Conservation (phyloP, 2,888 invertebrate genomes). For the Lasius fuliginosus region DNA sequence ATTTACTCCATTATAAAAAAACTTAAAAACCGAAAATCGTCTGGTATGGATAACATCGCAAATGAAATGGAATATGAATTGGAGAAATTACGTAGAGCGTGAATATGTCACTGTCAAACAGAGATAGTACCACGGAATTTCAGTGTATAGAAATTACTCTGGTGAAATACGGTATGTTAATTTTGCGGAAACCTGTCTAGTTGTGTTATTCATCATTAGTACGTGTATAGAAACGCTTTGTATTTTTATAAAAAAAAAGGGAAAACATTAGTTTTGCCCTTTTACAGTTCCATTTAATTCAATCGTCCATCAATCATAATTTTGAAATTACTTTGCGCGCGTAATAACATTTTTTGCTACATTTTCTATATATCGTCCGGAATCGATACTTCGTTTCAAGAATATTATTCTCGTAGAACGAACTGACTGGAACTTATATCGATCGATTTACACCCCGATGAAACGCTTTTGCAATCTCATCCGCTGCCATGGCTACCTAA, state of each 20-base stretch:
- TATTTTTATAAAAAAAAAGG: background rate
- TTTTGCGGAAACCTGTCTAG: conserved; percentile 11
- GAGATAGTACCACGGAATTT: conserved; percentile 42
- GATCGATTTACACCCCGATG: conserved; percentile 62
- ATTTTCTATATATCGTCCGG: background rate
- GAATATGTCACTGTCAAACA: conserved; percentile 66
- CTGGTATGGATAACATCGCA: background rate
- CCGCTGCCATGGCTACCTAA: conserved; percentile 43
- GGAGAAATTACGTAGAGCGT: background rate
- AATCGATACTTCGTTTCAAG: conserved; percentile 38
- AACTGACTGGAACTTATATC: conserved; percentile 57
- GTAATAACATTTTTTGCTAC: background rate
- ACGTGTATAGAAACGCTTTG: background rate
- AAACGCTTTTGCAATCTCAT: conserved; percentile 65
- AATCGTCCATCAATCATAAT: background rate
- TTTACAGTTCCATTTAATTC: background rate
- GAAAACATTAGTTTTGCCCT: background rate
- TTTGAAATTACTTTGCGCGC: background rate
- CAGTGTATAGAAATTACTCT: conserved; percentile 26
- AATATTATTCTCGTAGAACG: conserved; percentile 38
- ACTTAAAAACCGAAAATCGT: background rate
- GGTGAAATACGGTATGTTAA: conserved; percentile 20
- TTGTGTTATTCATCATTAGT: background rate
- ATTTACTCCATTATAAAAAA: background rate
- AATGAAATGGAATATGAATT: background rate